These are phyloP conservation scores for Chromobotia macracanthus DNA, from an alignment of 2,797 vertebrate species.

Conservation along the genomic window DNA sequence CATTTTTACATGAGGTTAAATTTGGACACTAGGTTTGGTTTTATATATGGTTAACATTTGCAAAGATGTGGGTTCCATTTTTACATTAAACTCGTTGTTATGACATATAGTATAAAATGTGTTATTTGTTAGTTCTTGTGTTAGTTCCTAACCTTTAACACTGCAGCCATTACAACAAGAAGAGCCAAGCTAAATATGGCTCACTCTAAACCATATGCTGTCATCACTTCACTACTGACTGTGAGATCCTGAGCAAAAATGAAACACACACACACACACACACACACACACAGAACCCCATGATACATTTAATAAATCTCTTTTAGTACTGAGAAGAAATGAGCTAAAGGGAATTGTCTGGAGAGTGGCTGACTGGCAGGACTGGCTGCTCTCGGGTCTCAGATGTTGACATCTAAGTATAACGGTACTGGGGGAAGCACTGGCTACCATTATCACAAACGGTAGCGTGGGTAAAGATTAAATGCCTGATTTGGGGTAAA, in stretches of 20 bases:
- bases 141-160: constrained; percentile 51
- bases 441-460: neutral
- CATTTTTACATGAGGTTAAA: neutral
- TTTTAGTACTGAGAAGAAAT: constrained; percentile 9
- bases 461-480: neutral
- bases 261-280: neutral
- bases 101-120: neutral
- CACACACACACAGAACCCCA: constrained; percentile 1
- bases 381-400: constrained; percentile 25
- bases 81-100: neutral
- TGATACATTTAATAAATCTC: neutral
- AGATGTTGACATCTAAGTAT: constrained; percentile 9
- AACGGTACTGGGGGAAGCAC: neutral
- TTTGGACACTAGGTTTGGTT: neutral
- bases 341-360: neutral
- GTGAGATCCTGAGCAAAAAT: constrained; percentile 50
- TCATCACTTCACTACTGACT: constrained; percentile 59
- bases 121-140: neutral
- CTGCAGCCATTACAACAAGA: constrained; percentile 62
- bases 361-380: constrained; percentile 21
- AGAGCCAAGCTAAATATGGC: constrained; percentile 71
- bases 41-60: neutral
- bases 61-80: neutral
- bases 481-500: neutral
- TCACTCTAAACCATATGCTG: constrained; percentile 64